A percentile compares a stretch with the other conserved stretches of the same genome.
Evolutionary conservation across 2,888 invertebrate species (phyloP).

Genomic region (Hololepta plana): DNA sequence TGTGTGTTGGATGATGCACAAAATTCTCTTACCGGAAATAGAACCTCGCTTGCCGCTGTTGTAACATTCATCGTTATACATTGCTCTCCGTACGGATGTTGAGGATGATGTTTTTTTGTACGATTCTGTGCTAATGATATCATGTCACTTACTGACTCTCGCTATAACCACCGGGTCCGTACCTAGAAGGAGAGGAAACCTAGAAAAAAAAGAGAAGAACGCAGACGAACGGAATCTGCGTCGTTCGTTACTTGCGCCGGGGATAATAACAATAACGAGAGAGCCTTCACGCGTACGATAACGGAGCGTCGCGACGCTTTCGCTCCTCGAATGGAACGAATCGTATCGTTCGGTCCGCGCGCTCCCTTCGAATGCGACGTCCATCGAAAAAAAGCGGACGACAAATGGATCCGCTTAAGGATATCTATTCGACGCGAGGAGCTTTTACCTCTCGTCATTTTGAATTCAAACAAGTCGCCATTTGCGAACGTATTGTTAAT

Average conservation of each 20-base stretch:
- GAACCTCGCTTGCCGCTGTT: constrained; percentile 31
- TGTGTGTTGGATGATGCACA: too few relatives aligned
- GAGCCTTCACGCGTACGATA: constrained; percentile 4
- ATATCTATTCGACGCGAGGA: too few relatives aligned
- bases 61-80: constrained; percentile 51
- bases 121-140: constrained; percentile 22
- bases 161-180: constrained; percentile 8
- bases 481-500: too few relatives aligned
- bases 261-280: constrained; percentile 1
- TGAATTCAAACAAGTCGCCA: too few relatives aligned
- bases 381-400: too few relatives aligned
- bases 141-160: constrained; percentile 27
- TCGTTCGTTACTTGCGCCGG: constrained; percentile 8
- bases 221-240: too few relatives aligned
- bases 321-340: neutral
- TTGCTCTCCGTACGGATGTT: constrained; percentile 42
- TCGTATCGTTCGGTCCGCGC: too few relatives aligned
- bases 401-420: too few relatives aligned
- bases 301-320: neutral
- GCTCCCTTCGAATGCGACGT: too few relatives aligned
- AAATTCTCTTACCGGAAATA: constrained; percentile 30
- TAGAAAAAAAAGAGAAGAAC: too few relatives aligned
- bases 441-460: too few relatives aligned
- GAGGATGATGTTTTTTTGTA: constrained; percentile 14
- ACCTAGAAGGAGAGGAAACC: too few relatives aligned